Base-by-base conservation (phyloP, 2,797 vertebrate genomes). In the Lepidocolaptes lacrymiger region DNA sequence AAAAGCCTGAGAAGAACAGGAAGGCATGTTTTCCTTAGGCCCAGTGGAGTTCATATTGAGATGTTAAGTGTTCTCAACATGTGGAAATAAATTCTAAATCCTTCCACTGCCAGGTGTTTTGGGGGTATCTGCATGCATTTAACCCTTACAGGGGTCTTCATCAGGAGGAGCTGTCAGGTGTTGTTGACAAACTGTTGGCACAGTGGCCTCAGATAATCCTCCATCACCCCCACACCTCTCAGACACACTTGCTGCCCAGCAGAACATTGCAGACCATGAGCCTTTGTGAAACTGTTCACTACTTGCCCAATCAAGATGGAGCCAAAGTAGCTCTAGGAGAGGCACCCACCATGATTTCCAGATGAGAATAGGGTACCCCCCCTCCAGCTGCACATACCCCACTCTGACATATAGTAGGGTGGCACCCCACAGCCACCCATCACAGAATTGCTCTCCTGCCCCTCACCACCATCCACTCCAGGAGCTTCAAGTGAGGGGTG, bases 291-390 rank as follows among this genome's bases (percentile, higher is more conserved):
- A 44, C 36, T 2, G 0, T 23, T 73, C 58, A 15, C 10, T n/a
- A 51, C 16, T 86, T 14, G 5, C 17, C 9, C 32, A 36, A 17
- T 10, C 3, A 2, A 20, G 36, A 51, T 23, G 17, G n/a, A 77
- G n/a, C 18, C 26, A 28, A 55, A 80, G 37, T 14, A 49, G 20
- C 28, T 58, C 43, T 51, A 52, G 39, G 21, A 77, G 63, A 58
- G 37, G 37, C 0, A 1, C 6, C 17, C 39, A 62, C 2, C 12
- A 5, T 0, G 0, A 32, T 48, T 54, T 66, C 1, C 5, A 63
- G 49, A 55, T 12, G 27, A 8, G 32, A 22, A 80, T 21, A 59
- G 56, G 36, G 64, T 14, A 34, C 5, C 8, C 9, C 30, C 34
- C 36, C 52, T 62, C 0, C 5, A 36, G 49, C 39, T 46, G 39